Percentiles rank a stretch among this genome's conserved stretches.
Evolutionary conservation across 2,797 vertebrate species (phyloP).

Genomic region (Hyperoplus immaculatus): DNA sequence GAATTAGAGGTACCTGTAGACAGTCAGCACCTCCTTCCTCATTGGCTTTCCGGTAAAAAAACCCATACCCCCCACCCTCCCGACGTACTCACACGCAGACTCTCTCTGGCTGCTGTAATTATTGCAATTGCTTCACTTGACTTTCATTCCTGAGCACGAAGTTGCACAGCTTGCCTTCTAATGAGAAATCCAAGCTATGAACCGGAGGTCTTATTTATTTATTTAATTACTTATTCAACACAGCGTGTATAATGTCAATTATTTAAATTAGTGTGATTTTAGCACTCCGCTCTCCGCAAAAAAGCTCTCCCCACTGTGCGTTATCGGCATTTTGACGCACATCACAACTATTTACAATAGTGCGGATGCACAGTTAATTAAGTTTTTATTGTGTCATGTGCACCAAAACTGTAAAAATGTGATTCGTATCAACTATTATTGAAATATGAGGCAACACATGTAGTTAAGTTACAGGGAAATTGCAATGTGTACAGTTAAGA

Average conservation of each 20-base stretch:
- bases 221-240: constrained; percentile 80
- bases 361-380: constrained; percentile 71
- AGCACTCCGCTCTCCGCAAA: constrained; percentile 48
- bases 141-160: constrained; percentile 79
- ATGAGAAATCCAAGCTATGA: constrained; percentile 81
- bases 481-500: no score
- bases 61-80: constrained; percentile 41
- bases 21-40: constrained; percentile 73
- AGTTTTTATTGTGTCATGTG: constrained; percentile 64
- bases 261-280: constrained; percentile 81
- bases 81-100: constrained; percentile 47
- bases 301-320: constrained; percentile 50
- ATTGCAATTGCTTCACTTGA: constrained; percentile 82
- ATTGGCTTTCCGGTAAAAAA: constrained; percentile 57
- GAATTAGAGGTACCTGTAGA: constrained; percentile 89
- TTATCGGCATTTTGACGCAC: constrained; percentile 64
- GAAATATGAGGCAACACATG: constrained; percentile 36
- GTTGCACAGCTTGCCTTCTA: constrained; percentile 80
- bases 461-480: constrained; percentile 7
- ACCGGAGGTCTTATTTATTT: constrained; percentile 80
- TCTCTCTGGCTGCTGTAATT: constrained; percentile 79
- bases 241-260: constrained; percentile 84
- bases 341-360: constrained; percentile 49
- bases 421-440: constrained; percentile 43
- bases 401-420: constrained; percentile 45